Evolutionary conservation across 1,140 invertebrate species (phyloP).

Genomic region (Drosophila varians): DNA sequence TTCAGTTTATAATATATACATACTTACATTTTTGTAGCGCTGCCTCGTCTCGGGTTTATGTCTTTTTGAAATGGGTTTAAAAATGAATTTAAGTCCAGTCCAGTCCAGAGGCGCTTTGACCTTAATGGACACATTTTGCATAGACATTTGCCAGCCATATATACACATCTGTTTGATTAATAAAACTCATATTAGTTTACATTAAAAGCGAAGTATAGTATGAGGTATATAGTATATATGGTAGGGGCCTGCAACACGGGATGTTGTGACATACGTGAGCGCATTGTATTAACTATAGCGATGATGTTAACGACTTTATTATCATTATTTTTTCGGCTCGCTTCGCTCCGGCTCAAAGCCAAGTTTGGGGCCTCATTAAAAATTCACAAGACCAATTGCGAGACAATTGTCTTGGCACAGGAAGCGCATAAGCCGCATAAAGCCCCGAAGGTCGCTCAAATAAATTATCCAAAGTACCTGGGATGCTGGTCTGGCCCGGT

Average conservation of each 20-base stretch:
- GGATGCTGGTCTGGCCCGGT: constrained; percentile 13
- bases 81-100: neutral
- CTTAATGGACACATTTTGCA: constrained; percentile 41
- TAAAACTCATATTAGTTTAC: constrained; percentile 42
- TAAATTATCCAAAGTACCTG: constrained; percentile 14
- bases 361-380: constrained; percentile 40
- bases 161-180: constrained; percentile 30
- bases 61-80: constrained; percentile 1
- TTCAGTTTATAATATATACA: constrained; percentile 12
- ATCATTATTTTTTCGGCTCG: constrained; percentile 8
- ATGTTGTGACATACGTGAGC: constrained; percentile 42
- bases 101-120: constrained; percentile 9
- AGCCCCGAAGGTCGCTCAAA: constrained; percentile 16
- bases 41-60: constrained; percentile 6
- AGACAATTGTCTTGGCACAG: constrained; percentile 36
- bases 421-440: constrained; percentile 20
- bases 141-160: neutral
- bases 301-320: constrained; percentile 34
- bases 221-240: no score
- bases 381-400: constrained; percentile 46
- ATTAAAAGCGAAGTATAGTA: constrained; percentile 12
- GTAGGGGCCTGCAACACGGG: constrained; percentile 4
- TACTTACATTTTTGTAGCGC: no score
- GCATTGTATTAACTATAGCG: constrained; percentile 32
- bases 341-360: no score